Evolutionary conservation across 2,113 vertebrate species (phyloP).

Genomic region (Colinus virginianus): DNA sequence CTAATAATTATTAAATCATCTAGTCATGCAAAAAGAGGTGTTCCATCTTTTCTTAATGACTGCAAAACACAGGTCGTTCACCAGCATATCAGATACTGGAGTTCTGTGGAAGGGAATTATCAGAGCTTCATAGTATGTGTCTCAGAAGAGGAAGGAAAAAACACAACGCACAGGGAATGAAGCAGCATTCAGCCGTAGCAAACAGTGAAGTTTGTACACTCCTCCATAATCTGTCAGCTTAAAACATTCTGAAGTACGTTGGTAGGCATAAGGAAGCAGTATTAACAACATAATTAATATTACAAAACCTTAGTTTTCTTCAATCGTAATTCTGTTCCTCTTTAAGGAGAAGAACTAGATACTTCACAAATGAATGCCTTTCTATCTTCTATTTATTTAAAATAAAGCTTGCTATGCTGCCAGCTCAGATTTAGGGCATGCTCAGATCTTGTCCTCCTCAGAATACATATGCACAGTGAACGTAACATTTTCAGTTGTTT

Average conservation of each 20-base stretch:
- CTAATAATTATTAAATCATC: constrained; percentile 71
- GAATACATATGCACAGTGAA: background rate
- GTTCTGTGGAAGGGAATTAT: constrained; percentile 49
- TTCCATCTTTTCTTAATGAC: constrained; percentile 21
- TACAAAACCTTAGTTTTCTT: background rate
- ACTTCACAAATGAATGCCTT: background rate
- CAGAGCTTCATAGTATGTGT: background rate
- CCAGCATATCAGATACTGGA: background rate
- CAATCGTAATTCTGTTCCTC: background rate
- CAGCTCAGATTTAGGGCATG: background rate
- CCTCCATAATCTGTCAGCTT: background rate
- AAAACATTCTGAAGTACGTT: constrained; percentile 33
- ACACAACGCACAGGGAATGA: background rate
- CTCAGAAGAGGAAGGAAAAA: constrained; percentile 29
- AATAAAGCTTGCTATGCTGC: background rate
- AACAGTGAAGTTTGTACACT: background rate
- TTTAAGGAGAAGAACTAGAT: background rate
- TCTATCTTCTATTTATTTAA: background rate
- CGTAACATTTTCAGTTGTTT: background rate
- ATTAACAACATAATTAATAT: background rate
- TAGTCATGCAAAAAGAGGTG: background rate
- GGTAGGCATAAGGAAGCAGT: background rate
- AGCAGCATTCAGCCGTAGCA: background rate
- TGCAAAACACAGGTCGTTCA: constrained; percentile 29
- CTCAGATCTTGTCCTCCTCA: background rate